phyloP scores from a whole-genome alignment of 2,888 invertebrate species.

The Ophraella communa region DNA sequence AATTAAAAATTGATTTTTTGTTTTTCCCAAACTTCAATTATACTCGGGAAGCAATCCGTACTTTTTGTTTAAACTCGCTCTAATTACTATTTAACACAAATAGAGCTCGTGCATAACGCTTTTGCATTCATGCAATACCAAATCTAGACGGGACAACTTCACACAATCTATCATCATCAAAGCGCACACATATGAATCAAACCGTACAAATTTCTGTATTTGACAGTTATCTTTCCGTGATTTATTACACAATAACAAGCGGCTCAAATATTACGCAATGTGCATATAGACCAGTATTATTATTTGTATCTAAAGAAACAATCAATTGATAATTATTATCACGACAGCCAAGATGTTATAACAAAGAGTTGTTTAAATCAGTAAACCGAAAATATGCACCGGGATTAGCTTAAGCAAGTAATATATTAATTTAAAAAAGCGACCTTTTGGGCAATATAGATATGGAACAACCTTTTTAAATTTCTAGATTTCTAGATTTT shows the following conservation, averaged over 20 bases:
- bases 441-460: too few species aligned
- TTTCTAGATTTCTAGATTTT: too few species aligned
- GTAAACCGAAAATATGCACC: too few species aligned
- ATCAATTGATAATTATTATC: neutral
- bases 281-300: neutral
- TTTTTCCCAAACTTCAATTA: neutral
- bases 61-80: neutral
- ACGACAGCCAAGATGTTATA: too few species aligned
- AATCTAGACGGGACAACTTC: conserved; percentile 21
- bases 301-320: neutral
- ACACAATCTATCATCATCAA: conserved; percentile 30
- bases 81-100: conserved; percentile 17
- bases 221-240: conserved; percentile 30
- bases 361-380: too few species aligned
- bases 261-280: conserved; percentile 1
- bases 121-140: conserved; percentile 14
- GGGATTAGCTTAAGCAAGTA: too few species aligned
- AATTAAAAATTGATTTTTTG: neutral
- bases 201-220: conserved; percentile 23
- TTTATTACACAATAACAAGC: conserved; percentile 17
- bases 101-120: conserved; percentile 12
- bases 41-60: neutral
- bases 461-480: too few species aligned
- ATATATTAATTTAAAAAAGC: too few species aligned
- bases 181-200: conserved; percentile 26